Conservation (phyloP, 2,113 vertebrate genomes). For the Limanda limanda region DNA sequence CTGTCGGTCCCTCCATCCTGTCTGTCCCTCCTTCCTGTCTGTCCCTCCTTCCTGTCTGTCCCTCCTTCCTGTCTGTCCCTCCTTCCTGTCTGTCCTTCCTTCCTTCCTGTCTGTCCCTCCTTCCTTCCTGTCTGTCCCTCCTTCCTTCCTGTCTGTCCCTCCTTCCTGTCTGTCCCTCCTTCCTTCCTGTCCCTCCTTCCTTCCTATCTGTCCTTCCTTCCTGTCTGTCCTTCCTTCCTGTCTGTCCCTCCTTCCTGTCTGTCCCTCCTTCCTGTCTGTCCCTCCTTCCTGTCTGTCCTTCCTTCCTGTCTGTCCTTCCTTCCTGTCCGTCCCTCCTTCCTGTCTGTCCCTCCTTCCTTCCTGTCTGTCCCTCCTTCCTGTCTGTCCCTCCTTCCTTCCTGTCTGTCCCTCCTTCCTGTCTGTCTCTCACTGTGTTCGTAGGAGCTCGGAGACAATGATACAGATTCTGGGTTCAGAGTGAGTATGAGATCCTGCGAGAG, state of each 20-base stretch:
- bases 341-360: no score
- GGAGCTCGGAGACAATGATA: constrained; percentile 77
- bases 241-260: constrained; percentile 37
- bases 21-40: constrained; percentile 18
- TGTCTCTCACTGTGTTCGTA: constrained; percentile 58
- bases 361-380: constrained; percentile 40
- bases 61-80: constrained; percentile 50
- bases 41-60: constrained; percentile 55
- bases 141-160: constrained; percentile 44
- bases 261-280: constrained; percentile 47
- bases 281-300: constrained; percentile 33
- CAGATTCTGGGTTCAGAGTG: constrained; percentile 78
- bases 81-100: no score
- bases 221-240: constrained; percentile 40
- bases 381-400: no score
- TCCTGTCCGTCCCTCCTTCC: constrained; percentile 41
- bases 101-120: constrained; percentile 48
- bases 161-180: constrained; percentile 46
- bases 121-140: constrained; percentile 44
- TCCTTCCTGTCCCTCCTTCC: no score
- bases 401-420: constrained; percentile 41
- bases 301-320: no score
- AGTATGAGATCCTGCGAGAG: constrained; percentile 68
- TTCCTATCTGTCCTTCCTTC: constrained; percentile 11
- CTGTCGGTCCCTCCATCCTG: constrained; percentile 40